Evolutionary conservation across 2,888 invertebrate genomes (phyloP), one percentile per base, ranked within the genome.

Genomic region (Copidosoma aretas): DNA sequence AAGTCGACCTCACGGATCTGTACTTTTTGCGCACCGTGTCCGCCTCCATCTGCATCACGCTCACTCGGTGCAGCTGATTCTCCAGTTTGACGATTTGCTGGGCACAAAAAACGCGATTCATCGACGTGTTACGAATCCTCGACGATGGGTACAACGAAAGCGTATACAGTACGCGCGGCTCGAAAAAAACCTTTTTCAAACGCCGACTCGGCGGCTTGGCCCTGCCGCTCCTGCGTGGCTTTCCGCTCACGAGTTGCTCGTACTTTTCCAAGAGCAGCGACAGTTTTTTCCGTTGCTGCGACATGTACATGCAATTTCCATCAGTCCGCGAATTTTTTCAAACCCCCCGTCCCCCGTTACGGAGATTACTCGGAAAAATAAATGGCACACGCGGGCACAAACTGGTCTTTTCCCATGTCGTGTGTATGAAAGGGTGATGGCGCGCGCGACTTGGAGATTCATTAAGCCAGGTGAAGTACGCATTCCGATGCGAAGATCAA

Each of bases 1-100:
- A 66, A 61, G 77, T 81, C 70, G 83, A 86, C 84, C 89, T 88
- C 65, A 93, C 93, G 1, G 89, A 89, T 49, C 87, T 84, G 78
- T 93, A 94, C 80, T 93, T 93, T 79, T 91, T 91, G 74, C 90
- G 89, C 10, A 93, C 89, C 73, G 93, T 89, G 75, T 91, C 90
- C 0, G 93, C 93, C 82, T 94, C 93, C 78, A 92, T 90, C 87
- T 91, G 91, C 84, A 93, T 93, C 43, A 94, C 91, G 64, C 92
- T 88, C 0, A 93, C 89, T 70, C 91, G 90, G 79, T 94, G 93
- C 69, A 94, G 91, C 80, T 91, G 91, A 79, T 94, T 94, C 82
- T 93, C 93, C 73, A 94, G 82, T 75, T 90, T 89, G 8, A 90
- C 78, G 54, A 85, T 83, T 78, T 82, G 80, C 85, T 85, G 73